These are phyloP conservation scores for Acrossocheilus fasciatus DNA, from an alignment of 2,797 vertebrate species.

Conservation along the genomic window DNA sequence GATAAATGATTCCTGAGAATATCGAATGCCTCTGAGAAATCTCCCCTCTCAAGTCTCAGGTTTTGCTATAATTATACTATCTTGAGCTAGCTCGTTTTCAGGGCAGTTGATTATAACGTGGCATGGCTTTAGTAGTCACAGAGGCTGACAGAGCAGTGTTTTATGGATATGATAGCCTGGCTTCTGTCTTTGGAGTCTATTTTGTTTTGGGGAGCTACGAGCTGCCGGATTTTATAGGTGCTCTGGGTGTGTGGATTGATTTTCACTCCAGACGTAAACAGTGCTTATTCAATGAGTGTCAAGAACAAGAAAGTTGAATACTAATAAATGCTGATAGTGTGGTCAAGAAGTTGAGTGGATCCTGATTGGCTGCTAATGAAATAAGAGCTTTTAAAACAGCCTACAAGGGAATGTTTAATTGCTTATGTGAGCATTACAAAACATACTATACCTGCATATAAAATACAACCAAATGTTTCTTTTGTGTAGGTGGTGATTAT, in stretches of 20 bases:
- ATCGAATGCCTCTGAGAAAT: slow-evolving; percentile 47
- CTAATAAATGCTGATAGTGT: slow-evolving; percentile 8
- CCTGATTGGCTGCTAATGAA: slow-evolving; percentile 19
- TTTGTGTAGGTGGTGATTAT: slow-evolving; percentile 93
- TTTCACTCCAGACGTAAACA: slow-evolving; percentile 51
- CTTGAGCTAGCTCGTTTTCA: slow-evolving; percentile 46
- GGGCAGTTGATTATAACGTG: slow-evolving; percentile 54
- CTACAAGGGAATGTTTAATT: background rate
- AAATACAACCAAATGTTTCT: slow-evolving; percentile 32
- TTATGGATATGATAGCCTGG: slow-evolving; percentile 49
- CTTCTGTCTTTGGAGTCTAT: slow-evolving; percentile 50
- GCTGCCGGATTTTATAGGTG: slow-evolving; percentile 37
- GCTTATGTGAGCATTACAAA: background rate
- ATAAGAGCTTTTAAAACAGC: background rate
- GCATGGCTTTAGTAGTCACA: slow-evolving; percentile 48
- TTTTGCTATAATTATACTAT: slow-evolving; percentile 52
- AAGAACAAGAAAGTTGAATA: slow-evolving; percentile 29
- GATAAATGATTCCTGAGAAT: slow-evolving; percentile 58
- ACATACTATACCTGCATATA: background rate
- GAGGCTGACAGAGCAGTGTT: slow-evolving; percentile 45
- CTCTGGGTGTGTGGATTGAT: slow-evolving; percentile 43
- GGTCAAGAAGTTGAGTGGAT: background rate
- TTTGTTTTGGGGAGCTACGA: slow-evolving; percentile 44
- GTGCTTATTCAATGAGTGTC: slow-evolving; percentile 39
- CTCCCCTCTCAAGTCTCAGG: slow-evolving; percentile 9